Conservation (phyloP, 2,888 invertebrate genomes). For the Micoletzkya japonica region DNA sequence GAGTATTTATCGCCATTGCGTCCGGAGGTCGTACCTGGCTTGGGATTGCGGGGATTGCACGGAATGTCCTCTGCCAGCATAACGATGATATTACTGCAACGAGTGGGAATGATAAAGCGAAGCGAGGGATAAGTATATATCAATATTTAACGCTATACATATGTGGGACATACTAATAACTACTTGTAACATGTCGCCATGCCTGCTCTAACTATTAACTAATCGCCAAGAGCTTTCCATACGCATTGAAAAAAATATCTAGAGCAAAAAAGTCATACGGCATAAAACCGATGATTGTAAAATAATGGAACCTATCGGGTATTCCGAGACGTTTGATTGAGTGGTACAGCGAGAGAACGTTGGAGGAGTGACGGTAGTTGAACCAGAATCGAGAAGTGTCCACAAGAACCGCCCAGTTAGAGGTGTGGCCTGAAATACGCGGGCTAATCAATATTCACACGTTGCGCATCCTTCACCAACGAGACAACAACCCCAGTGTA, state of each 20-base stretch:
- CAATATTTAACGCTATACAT: no score
- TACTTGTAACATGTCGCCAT: no score
- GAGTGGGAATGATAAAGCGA: no score
- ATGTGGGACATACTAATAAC: no score
- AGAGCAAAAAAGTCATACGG: no score
- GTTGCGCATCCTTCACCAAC: no score
- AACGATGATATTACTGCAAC: constrained; percentile 83
- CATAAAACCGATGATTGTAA: no score
- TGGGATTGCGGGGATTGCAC: constrained; percentile 94
- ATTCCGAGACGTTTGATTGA: constrained; percentile 98
- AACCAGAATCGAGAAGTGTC: constrained; percentile 98
- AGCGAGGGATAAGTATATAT: no score
- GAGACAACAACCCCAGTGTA: background rate
- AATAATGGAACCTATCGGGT: constrained; percentile 75
- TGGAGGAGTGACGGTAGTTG: constrained; percentile 98
- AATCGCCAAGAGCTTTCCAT: no score
- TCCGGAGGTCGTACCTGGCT: constrained; percentile 72
- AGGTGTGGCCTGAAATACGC: constrained; percentile 76
- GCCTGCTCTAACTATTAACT: no score
- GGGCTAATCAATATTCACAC: no score
- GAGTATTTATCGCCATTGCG: background rate
- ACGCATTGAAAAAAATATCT: no score
- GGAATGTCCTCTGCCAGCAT: constrained; percentile 99
- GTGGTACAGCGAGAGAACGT: constrained; percentile 94
- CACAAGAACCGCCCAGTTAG: constrained; percentile 98